Base-by-base conservation (phyloP, 1,140 invertebrate genomes). In the Campoletis sonorensis region DNA sequence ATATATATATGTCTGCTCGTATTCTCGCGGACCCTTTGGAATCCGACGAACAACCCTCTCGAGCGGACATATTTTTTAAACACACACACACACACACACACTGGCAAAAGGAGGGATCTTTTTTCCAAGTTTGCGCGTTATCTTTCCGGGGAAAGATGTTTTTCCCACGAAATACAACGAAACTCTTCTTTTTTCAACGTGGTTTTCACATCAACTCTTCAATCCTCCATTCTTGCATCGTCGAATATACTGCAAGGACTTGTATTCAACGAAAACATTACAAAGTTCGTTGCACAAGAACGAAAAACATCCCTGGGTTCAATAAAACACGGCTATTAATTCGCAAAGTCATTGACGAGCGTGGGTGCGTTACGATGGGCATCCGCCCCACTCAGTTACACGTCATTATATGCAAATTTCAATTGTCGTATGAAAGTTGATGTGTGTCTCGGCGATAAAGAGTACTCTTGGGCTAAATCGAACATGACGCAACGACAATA, bases 401-500 rank as follows among this genome's bases (percentile, higher is more conserved):
- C 77, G 85, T 89, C 88, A 87, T 88, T 88, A 88, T 89, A 89
- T 89, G 88, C 83, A 88, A 84, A 89, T 88, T 61, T 84, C 77
- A 40, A 68, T 76, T 21, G 21, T 21, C 80, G 75, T 84, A 88
- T 88, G 85, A 86, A 88, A 88, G 85, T 87, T 86, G 82, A 87
- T 86, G 84, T 30, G 84, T 30, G 77, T 78, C 78, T 81, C 82
- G 78, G 67, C 15, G 40, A 71, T 64, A 76, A 73, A 70, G 23
- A 26, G 58, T 37, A 79, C 37, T 37, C 5, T 10, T 4, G 33
- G 11, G 16, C 68, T 30, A 0, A 71, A 71, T 71, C 4, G 18
- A 71, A 15, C 1, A 40, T 71, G 33, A 21, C 40, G 68, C 33
- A 30, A n/a, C 1, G 3, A 33, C 16, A 71, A 37, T 10, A 37